Conservation (phyloP, 2,888 invertebrate species). For the Tridacna gigas region DNA sequence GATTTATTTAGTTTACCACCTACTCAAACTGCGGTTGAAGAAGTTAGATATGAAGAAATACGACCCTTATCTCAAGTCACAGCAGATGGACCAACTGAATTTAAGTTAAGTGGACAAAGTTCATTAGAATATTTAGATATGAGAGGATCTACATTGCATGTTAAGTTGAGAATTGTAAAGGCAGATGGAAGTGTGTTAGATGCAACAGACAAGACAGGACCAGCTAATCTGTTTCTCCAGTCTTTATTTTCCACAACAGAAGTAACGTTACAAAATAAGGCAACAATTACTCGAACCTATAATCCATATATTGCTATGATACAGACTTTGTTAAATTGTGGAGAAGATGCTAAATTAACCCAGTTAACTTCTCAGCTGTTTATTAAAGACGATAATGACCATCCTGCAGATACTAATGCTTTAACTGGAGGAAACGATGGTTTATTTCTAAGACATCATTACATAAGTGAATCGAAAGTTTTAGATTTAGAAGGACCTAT, state of each 20-base stretch:
- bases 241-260: slow-evolving; percentile 35
- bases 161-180: slow-evolving; percentile 29
- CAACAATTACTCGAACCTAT: slow-evolving; percentile 24
- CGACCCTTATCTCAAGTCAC: slow-evolving; percentile 37
- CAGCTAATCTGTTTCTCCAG: slow-evolving; percentile 34
- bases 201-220: slow-evolving; percentile 27
- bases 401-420: slow-evolving; percentile 14
- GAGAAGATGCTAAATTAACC: slow-evolving; percentile 3
- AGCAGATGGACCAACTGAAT: slow-evolving; percentile 26
- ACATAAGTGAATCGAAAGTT: slow-evolving; percentile 22
- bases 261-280: slow-evolving; percentile 36
- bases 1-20: slow-evolving; percentile 32
- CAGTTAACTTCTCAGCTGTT: slow-evolving; percentile 25
- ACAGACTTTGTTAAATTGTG: slow-evolving; percentile 26
- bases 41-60: slow-evolving; percentile 25
- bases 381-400: slow-evolving; percentile 18
- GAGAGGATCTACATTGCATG: slow-evolving; percentile 20
- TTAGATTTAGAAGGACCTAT: slow-evolving; percentile 41
- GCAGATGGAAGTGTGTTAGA: slow-evolving; percentile 11
- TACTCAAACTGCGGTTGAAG: slow-evolving; percentile 33
- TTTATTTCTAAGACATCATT: slow-evolving; percentile 8
- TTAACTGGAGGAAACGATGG: slow-evolving; percentile 16
- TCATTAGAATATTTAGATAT: slow-evolving; percentile 37
- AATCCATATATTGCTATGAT: slow-evolving; percentile 34
- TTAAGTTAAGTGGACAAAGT: slow-evolving; percentile 6